Percentiles rank a stretch among this genome's conserved stretches.
Conservation (phyloP, 2,113 vertebrate genomes). For the Lamprologus ornatipinnis region DNA sequence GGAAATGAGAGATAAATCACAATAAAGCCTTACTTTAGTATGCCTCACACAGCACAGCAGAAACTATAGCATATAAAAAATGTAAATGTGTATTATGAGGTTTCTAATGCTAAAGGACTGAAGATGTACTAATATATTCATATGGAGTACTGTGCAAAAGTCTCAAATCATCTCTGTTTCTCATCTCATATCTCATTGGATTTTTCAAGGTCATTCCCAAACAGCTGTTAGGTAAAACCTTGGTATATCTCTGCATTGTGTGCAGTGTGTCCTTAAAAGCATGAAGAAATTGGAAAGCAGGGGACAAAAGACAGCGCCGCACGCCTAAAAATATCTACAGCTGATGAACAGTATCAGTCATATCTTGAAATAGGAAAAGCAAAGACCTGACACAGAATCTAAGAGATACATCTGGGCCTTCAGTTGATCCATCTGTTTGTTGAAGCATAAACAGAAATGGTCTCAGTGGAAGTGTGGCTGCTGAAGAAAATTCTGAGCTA, state of each 20-base stretch:
- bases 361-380: background rate
- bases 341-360: background rate
- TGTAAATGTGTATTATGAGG: background rate
- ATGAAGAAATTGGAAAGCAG: background rate
- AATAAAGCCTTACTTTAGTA: background rate
- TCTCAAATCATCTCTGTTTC: background rate
- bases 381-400: background rate
- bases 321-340: background rate
- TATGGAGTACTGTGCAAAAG: background rate
- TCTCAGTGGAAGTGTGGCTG: background rate
- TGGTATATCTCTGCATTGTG: background rate
- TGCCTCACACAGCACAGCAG: background rate
- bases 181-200: background rate
- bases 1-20: background rate
- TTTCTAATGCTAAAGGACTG: background rate
- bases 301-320: accelerated
- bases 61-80: background rate
- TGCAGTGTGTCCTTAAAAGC: background rate
- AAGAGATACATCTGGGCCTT: background rate
- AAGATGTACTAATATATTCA: background rate
- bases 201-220: background rate
- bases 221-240: background rate
- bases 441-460: background rate
- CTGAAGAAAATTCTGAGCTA: background rate
- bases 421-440: background rate